Base-by-base conservation (phyloP, 53 echinoderm and acorn worm genomes). In the Apostichopus leukothele region DNA sequence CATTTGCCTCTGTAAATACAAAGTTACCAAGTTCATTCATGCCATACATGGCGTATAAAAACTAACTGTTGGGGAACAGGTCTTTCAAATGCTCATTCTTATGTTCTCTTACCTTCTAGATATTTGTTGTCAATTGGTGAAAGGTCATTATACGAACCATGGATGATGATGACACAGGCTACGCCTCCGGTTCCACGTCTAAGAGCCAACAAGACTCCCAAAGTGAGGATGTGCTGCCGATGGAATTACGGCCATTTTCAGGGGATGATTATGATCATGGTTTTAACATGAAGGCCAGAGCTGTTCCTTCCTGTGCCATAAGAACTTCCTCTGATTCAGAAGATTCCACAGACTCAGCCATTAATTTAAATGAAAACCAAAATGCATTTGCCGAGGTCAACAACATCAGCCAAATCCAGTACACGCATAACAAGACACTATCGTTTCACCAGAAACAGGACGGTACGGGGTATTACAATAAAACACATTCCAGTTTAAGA, bases 111-210 rank as follows among this genome's bases (percentile, higher is more conserved):
- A 7, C 57, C 7, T 57, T 57, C 57, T 57, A 57, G 57, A 9
- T 57, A 7, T 57, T 57, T 57, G 57, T 7, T 57, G 7, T 57
- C 8, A 57, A 10, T 10, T 5, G 7, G 57, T 39, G 39, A 39
- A 10, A 57, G 7, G 7, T 57, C 10, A 57, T 57, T 57, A 57
- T 10, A 7, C 0, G 7, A 13, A 71, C 13, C 71, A 71, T 71
- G 71, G 71, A 71, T 71, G 71, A 71, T 18, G 71, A 71, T 71
- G 71, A 71, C 71, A 71, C 14, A 71, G 71, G 71, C 71, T 71
- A 71, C n/a, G 18, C 71, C 71, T 71, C 71, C 0, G 71, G 16
- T n/a, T 71, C 71, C 18, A 71, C 71, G 5, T 5, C 14, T n/a
- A 71, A 6, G 71, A 16, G 5, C n/a, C 71, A 71, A n/a, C 16